Conservation (phyloP, 2,797 vertebrate genomes). For the Echeneis naucrates region DNA sequence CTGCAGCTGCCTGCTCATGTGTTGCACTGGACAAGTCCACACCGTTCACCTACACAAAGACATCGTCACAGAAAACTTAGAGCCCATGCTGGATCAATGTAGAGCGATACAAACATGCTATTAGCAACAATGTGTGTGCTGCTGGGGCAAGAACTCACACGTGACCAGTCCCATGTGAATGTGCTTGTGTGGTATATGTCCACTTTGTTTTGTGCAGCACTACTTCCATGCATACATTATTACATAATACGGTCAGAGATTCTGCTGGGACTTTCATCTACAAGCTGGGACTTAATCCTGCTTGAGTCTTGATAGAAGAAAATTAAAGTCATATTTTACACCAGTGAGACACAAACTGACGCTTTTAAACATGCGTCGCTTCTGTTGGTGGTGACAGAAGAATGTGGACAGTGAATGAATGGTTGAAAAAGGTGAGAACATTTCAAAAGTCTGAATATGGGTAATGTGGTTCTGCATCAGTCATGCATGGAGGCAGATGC, state of each 20-base stretch:
- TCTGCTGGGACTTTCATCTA: slow-evolving; percentile 24
- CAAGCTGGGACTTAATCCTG: slow-evolving; percentile 26
- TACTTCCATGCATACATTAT: slow-evolving; percentile 9
- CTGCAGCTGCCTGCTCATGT: slow-evolving; percentile 95
- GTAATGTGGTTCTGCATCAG: background rate
- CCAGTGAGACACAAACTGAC: background rate
- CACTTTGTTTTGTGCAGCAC: slow-evolving; percentile 24
- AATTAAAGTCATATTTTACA: slow-evolving; percentile 54
- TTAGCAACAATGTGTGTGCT: background rate
- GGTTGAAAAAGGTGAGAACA: too few species aligned
- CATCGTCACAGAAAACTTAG: slow-evolving; percentile 22
- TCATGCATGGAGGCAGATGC: background rate
- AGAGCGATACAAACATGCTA: background rate
- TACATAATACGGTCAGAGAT: slow-evolving; percentile 26
- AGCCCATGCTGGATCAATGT: slow-evolving; percentile 18
- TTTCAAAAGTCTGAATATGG: too few species aligned
- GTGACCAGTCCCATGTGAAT: slow-evolving; percentile 7
- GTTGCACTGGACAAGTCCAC: slow-evolving; percentile 94
- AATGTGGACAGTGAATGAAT: background rate
- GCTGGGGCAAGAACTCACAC: slow-evolving; percentile 25
- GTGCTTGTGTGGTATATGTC: slow-evolving; percentile 11
- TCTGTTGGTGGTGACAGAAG: background rate
- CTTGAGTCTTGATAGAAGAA: slow-evolving; percentile 28
- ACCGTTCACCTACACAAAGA: slow-evolving; percentile 90
- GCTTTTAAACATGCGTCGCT: background rate